These are phyloP conservation scores for Mobula hypostoma DNA, from an alignment of 2,113 vertebrate genomes.

Conservation along the genomic window DNA sequence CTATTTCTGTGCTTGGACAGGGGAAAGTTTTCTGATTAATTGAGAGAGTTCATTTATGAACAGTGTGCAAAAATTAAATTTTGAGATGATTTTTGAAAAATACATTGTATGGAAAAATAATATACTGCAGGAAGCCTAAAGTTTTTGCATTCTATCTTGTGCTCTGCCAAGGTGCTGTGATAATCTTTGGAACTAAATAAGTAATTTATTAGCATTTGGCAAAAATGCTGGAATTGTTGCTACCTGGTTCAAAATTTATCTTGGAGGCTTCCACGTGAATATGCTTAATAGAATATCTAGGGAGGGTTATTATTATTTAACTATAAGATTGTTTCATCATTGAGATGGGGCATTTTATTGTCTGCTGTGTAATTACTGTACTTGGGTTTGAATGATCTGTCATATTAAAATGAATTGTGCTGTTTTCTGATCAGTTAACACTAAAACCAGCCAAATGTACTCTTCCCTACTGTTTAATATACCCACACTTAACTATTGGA, in stretches of 20 bases:
- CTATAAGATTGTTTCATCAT: conserved; percentile 19
- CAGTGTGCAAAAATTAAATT: neutral
- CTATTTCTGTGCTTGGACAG: neutral
- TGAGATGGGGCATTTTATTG: neutral
- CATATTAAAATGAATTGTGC: neutral
- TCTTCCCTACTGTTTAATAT: neutral
- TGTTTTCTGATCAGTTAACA: conserved; percentile 4
- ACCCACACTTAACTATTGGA: neutral
- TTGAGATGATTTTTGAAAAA: neutral
- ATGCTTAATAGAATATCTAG: neutral
- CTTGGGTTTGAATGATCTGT: neutral
- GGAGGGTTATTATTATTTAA: neutral
- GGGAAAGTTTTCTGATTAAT: neutral
- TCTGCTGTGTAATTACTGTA: neutral
- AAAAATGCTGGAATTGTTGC: neutral
- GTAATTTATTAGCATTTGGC: conserved; percentile 1
- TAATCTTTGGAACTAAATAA: neutral
- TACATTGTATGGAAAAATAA: neutral
- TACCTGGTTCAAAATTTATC: neutral
- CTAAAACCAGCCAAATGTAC: neutral
- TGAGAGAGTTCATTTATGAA: neutral
- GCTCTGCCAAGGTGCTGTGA: neutral
- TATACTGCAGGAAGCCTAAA: neutral
- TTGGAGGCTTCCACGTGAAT: neutral
- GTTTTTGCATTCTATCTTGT: too few relatives aligned